Percentiles rank a stretch among this genome's conserved stretches.
Conservation (phyloP, 2,113 vertebrate species). For the Tinamus guttatus region DNA sequence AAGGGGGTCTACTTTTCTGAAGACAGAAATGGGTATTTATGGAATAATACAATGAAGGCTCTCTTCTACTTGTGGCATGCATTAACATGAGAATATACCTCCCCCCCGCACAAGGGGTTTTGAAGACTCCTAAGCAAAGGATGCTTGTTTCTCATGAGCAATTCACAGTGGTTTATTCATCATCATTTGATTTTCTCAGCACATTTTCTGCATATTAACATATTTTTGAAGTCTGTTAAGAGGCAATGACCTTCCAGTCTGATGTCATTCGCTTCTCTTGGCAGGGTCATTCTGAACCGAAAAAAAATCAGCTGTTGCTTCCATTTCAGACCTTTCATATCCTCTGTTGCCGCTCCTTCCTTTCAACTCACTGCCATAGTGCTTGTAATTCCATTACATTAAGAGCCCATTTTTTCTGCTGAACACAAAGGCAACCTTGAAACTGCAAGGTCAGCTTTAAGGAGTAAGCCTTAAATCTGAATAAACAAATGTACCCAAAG, state of each 20-base stretch:
- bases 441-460: background rate
- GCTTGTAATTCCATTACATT: background rate
- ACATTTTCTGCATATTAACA: constrained; percentile 30
- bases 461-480: background rate
- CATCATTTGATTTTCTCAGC: background rate
- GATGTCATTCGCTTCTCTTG: constrained; percentile 59
- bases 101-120: background rate
- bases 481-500: background rate
- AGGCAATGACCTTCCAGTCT: constrained; percentile 45
- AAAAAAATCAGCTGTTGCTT: constrained; percentile 42
- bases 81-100: background rate
- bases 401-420: background rate
- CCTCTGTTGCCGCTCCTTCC: constrained; percentile 5
- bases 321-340: constrained; percentile 10
- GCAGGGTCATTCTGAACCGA: constrained; percentile 64
- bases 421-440: background rate
- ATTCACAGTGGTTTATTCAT: background rate
- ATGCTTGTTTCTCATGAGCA: background rate
- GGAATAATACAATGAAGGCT: background rate
- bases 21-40: background rate
- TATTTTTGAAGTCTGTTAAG: constrained; percentile 34
- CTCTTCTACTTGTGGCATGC: background rate
- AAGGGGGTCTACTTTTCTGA: background rate
- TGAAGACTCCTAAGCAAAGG: background rate
- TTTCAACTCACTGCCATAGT: background rate